Evolutionary conservation across 2,113 vertebrate genomes (phyloP).

Genomic region (Amphiprion percula): DNA sequence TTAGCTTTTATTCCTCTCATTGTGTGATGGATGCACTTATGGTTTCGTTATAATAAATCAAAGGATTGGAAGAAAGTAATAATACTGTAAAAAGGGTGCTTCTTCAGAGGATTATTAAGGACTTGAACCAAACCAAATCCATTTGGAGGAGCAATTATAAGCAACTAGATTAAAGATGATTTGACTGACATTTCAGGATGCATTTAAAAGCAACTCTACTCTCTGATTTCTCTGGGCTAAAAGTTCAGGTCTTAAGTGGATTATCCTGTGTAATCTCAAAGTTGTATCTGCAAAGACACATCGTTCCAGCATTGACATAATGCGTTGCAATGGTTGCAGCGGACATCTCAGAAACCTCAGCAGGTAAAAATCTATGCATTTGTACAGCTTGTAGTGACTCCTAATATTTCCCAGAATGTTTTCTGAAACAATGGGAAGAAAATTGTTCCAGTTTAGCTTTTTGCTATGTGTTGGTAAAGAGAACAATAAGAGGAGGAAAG

Average conservation of each 20-base stretch:
- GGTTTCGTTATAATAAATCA: constrained; percentile 25
- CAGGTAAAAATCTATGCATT: neutral
- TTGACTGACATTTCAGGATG: constrained; percentile 13
- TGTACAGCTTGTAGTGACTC: constrained; percentile 10
- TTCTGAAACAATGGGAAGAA: constrained; percentile 11
- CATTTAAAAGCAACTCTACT: neutral
- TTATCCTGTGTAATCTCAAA: no score
- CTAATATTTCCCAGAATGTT: constrained; percentile 7
- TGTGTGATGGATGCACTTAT: neutral
- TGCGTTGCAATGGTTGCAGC: neutral
- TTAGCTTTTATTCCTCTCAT: neutral
- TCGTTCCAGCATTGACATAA: neutral
- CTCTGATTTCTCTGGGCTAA: neutral
- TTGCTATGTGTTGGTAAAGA: constrained; percentile 19
- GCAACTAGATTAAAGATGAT: constrained; percentile 1
- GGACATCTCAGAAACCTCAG: neutral
- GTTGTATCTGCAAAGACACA: no score
- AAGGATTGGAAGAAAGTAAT: neutral
- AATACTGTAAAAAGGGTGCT: neutral
- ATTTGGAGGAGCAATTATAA: constrained; percentile 16
- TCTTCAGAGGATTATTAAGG: constrained; percentile 1
- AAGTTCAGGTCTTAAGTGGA: neutral
- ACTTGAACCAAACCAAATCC: constrained; percentile 21
- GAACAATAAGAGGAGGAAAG: constrained; percentile 28
- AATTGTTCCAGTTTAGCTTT: neutral